Conservation (phyloP, 1,140 invertebrate genomes). For the Teleopsis dalmanni region DNA sequence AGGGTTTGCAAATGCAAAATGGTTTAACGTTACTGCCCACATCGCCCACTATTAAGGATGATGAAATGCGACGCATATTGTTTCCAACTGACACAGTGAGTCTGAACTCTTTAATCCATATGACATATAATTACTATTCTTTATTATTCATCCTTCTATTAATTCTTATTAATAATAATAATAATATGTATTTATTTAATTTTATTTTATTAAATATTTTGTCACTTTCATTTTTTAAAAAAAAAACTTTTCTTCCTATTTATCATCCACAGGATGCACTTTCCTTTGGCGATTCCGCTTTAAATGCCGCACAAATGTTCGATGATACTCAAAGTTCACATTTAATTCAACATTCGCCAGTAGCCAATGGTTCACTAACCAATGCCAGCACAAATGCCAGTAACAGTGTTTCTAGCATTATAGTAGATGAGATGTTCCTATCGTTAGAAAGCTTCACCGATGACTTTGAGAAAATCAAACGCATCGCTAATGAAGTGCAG, state of each 20-base stretch:
- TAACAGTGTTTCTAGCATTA: conserved; percentile 47
- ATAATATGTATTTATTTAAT: background rate
- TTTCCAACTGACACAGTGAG: conserved; percentile 36
- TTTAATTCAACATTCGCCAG: conserved; percentile 23
- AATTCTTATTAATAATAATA: background rate
- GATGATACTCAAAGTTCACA: conserved; percentile 32
- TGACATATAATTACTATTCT: background rate
- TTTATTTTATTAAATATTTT: background rate
- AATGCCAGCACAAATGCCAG: conserved; percentile 49
- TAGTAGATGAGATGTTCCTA: conserved; percentile 63
- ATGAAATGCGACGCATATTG: conserved; percentile 45
- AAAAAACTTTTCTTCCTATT: background rate
- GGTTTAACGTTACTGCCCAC: conserved; percentile 32
- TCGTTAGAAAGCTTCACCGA: conserved; percentile 63
- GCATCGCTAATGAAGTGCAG: conserved; percentile 65
- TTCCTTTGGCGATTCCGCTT: conserved; percentile 37
- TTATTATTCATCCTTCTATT: background rate
- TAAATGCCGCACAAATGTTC: conserved; percentile 36
- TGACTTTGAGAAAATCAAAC: conserved; percentile 66
- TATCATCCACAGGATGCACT: conserved; percentile 21
- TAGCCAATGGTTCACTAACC: conserved; percentile 43
- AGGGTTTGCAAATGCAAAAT: conserved; percentile 54
- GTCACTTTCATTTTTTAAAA: background rate
- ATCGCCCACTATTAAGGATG: conserved; percentile 44
- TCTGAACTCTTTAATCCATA: background rate